Conservation (phyloP, 2,113 vertebrate species). For the Serilophus lunatus region DNA sequence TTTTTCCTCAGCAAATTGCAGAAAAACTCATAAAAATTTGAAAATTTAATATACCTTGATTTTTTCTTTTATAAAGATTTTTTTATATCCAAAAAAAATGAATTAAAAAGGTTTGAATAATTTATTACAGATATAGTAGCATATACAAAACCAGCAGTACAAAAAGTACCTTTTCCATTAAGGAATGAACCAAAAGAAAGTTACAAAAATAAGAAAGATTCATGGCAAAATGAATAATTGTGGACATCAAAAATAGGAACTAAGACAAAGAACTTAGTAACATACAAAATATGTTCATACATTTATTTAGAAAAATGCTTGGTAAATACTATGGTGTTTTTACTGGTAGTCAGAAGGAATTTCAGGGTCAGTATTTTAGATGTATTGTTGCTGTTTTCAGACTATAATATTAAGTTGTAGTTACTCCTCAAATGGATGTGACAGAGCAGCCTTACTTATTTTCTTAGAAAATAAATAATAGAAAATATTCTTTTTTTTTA, state of each 20-base stretch:
- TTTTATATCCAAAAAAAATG: not conserved
- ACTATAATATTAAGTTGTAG: not conserved
- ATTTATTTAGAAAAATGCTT: not conserved
- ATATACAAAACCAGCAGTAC: not conserved
- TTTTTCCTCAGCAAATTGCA: not conserved
- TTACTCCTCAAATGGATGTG: not conserved
- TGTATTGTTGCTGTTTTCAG: not conserved
- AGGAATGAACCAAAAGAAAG: not conserved
- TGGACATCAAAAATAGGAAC: not conserved
- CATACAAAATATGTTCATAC: rapidly evolving
- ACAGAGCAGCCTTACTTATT: not conserved
- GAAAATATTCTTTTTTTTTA: no score
- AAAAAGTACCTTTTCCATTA: not conserved
- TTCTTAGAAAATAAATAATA: not conserved
- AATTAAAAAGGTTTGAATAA: not conserved
- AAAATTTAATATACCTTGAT: not conserved
- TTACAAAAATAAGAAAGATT: not conserved
- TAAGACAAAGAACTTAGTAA: not conserved
- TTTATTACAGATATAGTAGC: not conserved
- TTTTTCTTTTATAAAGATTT: not conserved
- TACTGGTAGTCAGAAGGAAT: not conserved
- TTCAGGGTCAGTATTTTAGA: not conserved
- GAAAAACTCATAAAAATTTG: not conserved
- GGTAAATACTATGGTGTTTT: not conserved
- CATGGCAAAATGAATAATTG: not conserved